Conservation (phyloP, 2,113 vertebrate species). For the Solenodon paradoxus region DNA sequence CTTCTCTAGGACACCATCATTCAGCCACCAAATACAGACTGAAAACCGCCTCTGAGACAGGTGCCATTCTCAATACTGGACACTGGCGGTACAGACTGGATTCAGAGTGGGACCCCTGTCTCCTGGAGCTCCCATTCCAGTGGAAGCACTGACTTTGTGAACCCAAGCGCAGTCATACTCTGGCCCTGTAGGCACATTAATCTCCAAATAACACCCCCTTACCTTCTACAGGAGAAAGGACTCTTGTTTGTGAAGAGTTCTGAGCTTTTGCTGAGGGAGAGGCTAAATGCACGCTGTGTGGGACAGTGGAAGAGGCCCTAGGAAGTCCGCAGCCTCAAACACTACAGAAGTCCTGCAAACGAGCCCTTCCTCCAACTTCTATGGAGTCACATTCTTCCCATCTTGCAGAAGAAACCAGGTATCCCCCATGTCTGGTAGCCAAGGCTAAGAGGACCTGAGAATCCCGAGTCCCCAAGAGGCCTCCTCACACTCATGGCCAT, state of each 20-base stretch:
- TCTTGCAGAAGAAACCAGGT: background rate
- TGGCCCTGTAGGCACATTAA: background rate
- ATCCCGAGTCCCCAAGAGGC: background rate
- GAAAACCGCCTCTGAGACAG: too few species aligned
- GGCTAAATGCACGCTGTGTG: background rate
- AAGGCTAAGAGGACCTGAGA: background rate
- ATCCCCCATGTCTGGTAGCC: background rate
- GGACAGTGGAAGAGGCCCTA: background rate
- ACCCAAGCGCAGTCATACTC: background rate
- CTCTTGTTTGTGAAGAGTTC: background rate
- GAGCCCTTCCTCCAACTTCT: background rate
- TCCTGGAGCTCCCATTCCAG: too few species aligned
- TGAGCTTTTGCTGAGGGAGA: background rate
- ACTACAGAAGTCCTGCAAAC: background rate
- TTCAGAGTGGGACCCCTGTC: background rate
- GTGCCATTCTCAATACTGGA: background rate
- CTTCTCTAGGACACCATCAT: background rate
- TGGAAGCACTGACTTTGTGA: too few species aligned
- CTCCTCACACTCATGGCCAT: accelerated
- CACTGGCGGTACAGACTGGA: background rate
- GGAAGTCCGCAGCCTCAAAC: background rate
- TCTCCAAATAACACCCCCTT: background rate
- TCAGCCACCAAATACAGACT: background rate
- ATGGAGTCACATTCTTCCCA: background rate
- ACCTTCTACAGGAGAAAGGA: background rate